Percentiles rank a stretch among this genome's conserved stretches.
Conservation (phyloP, 1,140 invertebrate genomes). For the Drosophila punjabiensis region DNA sequence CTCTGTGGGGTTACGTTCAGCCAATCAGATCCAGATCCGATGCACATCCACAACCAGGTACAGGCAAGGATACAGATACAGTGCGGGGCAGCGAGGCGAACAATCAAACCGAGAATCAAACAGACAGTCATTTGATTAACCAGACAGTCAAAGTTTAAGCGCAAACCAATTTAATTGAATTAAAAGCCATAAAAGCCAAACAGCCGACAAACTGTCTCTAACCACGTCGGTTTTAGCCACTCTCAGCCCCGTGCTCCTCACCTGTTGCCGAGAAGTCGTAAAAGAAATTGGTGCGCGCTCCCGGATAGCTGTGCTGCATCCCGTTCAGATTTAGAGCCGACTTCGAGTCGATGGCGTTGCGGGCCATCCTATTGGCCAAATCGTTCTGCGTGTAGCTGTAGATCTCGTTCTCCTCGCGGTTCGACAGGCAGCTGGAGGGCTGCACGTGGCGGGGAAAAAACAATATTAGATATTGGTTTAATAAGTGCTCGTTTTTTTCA, state of each 20-base stretch:
- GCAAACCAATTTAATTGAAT: constrained; percentile 78
- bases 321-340: constrained; percentile 84
- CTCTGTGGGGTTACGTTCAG: constrained; percentile 46
- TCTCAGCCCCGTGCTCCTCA: constrained; percentile 27
- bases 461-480: constrained; percentile 7
- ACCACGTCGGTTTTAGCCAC: constrained; percentile 16
- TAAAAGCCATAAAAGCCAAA: constrained; percentile 81
- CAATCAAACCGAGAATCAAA: constrained; percentile 66
- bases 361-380: constrained; percentile 83
- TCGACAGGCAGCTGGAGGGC: constrained; percentile 95
- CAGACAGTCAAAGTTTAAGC: constrained; percentile 41
- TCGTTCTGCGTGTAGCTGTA: constrained; percentile 90
- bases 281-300: constrained; percentile 83
- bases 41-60: not conserved
- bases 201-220: constrained; percentile 61
- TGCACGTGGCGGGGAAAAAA: constrained; percentile 79
- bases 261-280: constrained; percentile 85
- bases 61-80: not conserved
- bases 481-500: not conserved
- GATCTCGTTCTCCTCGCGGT: constrained; percentile 96
- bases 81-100: constrained; percentile 30
- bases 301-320: constrained; percentile 84
- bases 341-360: constrained; percentile 84
- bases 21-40: constrained; percentile 28
- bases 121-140: constrained; percentile 47